phyloP scores from a whole-genome alignment of 2,888 invertebrate genomes.

The Cephonodes hylas region DNA sequence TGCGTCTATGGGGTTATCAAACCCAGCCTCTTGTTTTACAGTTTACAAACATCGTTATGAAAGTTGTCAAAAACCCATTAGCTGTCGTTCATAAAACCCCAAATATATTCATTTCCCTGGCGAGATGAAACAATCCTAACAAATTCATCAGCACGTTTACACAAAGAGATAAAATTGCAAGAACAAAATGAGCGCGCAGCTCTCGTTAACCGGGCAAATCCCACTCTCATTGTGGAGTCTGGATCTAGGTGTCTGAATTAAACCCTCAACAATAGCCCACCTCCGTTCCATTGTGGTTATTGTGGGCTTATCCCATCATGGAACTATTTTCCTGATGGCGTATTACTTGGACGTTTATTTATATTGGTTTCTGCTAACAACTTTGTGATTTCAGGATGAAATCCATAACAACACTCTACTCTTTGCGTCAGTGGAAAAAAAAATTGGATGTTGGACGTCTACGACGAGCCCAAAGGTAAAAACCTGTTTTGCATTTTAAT shows the following conservation, averaged over 20 bases:
- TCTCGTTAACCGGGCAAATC: constrained; percentile 37
- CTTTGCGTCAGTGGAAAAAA: not conserved
- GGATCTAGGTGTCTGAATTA: constrained; percentile 38
- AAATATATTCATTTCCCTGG: not conserved
- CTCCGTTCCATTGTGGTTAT: constrained; percentile 28
- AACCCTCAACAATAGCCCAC: constrained; percentile 41
- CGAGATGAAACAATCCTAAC: not conserved
- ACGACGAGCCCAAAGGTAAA: not conserved
- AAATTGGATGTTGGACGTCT: not conserved
- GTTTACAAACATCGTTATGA: too few relatives aligned
- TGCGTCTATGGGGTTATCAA: too few relatives aligned
- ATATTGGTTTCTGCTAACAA: not conserved
- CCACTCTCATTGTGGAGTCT: constrained; percentile 30
- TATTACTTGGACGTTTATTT: not conserved
- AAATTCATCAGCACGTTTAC: not conserved
- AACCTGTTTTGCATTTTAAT: not conserved
- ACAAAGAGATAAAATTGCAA: constrained; percentile 15
- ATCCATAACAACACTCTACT: not conserved
- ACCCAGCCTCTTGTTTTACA: too few relatives aligned
- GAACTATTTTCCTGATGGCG: constrained; percentile 7
- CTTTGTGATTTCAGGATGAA: not conserved
- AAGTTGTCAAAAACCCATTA: too few relatives aligned
- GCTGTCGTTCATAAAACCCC: not conserved
- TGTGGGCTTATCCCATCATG: constrained; percentile 17
- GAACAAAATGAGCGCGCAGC: constrained; percentile 35